Percentiles rank a stretch among this genome's conserved stretches.
Evolutionary conservation across 2,113 vertebrate species (phyloP).

Genomic region (Seriola quinqueradiata): DNA sequence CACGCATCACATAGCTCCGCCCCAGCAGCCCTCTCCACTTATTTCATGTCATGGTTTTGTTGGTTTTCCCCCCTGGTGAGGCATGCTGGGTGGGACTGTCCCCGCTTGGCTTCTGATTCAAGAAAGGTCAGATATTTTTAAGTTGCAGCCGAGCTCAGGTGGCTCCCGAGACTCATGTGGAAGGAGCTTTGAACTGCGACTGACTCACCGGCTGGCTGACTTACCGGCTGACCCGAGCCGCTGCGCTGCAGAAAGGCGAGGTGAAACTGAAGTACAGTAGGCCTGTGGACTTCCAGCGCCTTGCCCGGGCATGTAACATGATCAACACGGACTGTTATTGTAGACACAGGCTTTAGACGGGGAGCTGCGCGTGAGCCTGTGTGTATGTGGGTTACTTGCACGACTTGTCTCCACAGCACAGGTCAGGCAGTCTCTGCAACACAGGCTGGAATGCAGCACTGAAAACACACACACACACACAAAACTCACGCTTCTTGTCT

Average conservation of each 20-base stretch:
- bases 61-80: slow-evolving; percentile 63
- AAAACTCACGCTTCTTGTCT: slow-evolving; percentile 61
- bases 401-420: slow-evolving; percentile 68
- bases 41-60: slow-evolving; percentile 71
- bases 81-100: slow-evolving; percentile 61
- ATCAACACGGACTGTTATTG: slow-evolving; percentile 66
- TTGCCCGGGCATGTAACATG: slow-evolving; percentile 63
- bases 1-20: slow-evolving; percentile 62
- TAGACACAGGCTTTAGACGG: slow-evolving; percentile 53
- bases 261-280: slow-evolving; percentile 60
- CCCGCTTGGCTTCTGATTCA: slow-evolving; percentile 43
- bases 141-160: slow-evolving; percentile 59
- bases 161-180: slow-evolving; percentile 24
- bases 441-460: slow-evolving; percentile 71
- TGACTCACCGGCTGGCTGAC: slow-evolving; percentile 35
- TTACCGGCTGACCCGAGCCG: slow-evolving; percentile 37
- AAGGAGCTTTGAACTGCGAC: slow-evolving; percentile 45
- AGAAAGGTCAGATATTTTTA: slow-evolving; percentile 72
- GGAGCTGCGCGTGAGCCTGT: slow-evolving; percentile 25
- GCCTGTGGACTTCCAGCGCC: slow-evolving; percentile 44
- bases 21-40: slow-evolving; percentile 60
- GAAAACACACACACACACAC: slow-evolving; percentile 56
- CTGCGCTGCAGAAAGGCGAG: slow-evolving; percentile 30
- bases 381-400: slow-evolving; percentile 52
- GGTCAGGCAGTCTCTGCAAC: slow-evolving; percentile 65